Evolutionary conservation across 2,888 invertebrate species (phyloP), one percentile per base, ranked within the genome.

Genomic region (Drosophila paranaensis): DNA sequence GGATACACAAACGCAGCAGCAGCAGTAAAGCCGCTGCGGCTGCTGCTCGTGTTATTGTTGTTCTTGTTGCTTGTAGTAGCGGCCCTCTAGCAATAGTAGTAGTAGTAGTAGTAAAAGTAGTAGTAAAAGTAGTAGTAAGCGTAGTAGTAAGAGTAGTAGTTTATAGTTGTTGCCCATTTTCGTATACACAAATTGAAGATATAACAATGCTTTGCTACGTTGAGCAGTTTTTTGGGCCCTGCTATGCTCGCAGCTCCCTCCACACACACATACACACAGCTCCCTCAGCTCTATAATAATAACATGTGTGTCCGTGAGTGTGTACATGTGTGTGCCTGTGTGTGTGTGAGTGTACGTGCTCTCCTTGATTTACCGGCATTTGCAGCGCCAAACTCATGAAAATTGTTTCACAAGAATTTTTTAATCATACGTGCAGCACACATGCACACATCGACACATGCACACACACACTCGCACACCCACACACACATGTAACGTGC

Each of bases 331-430:
- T 60, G 67, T 61, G 60, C 63, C 55, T 45, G 60, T 46, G 63
- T 50, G 63, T 54, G 65, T 72, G 61, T 63, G 62, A 14, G 50
- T 35, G 62, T 66, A 40, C 56, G 72, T 78, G 74, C 58, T 51
- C 63, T 71, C 57, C 68, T 69, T 70, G 77, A 77, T 81, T 89
- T 88, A 80, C 85, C 85, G 79, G 88, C 85, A 74, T 87, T 79
- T 84, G 65, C 63, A 65, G 68, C 45, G 58, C 43, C 57, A 57
- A 74, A 73, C 30, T 60, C 58, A 70, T 71, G 72, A 73, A 81
- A 83, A 89, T 84, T 77, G 88, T 87, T 89, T 80, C 71, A 66
- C 78, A 81, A 88, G 84, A 89, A 84, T 88, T 88, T 83, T 88
- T 76, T 83, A 86, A 88, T 84, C 85, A 84, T 71, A 74, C 84